phyloP scores from a whole-genome alignment of 2,888 invertebrate genomes.

The Epinotia ramella region DNA sequence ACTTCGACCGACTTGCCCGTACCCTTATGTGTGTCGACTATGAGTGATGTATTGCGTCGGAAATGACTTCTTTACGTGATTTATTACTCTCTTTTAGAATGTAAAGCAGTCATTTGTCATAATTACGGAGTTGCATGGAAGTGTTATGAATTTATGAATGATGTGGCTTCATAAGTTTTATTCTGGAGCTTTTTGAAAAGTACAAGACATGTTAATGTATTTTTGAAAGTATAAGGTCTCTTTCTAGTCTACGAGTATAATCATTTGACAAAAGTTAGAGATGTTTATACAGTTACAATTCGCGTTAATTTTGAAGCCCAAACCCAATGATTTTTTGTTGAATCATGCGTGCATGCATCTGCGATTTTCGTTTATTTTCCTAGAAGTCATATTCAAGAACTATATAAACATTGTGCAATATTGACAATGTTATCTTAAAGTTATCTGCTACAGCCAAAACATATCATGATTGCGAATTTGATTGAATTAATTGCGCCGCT shows the following conservation, averaged over 20 bases:
- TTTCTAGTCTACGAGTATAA: not conserved
- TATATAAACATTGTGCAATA: not conserved
- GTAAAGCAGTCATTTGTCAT: constrained; percentile 37
- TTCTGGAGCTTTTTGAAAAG: constrained; percentile 12
- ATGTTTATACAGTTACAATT: not conserved
- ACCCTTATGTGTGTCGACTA: constrained; percentile 39
- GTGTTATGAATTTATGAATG: constrained; percentile 16
- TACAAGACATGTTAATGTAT: not conserved
- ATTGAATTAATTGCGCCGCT: not conserved
- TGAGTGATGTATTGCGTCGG: constrained; percentile 42
- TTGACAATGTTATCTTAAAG: too few relatives aligned
- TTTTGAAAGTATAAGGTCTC: not conserved
- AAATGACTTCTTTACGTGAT: constrained; percentile 44
- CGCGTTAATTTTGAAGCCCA: not conserved
- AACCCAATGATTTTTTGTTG: too few relatives aligned
- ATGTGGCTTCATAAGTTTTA: not conserved
- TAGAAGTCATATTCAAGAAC: not conserved
- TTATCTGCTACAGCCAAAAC: not conserved
- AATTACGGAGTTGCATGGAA: constrained; percentile 29
- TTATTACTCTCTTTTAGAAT: constrained; percentile 42
- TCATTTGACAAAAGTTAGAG: not conserved
- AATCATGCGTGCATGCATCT: too few relatives aligned
- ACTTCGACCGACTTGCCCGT: constrained; percentile 30
- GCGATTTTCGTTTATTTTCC: not conserved
- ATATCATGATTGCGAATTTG: too few relatives aligned